Evolutionary conservation across 2,888 invertebrate species (phyloP), one percentile per base, ranked within the genome.

Genomic region (Polymixis lichenea): DNA sequence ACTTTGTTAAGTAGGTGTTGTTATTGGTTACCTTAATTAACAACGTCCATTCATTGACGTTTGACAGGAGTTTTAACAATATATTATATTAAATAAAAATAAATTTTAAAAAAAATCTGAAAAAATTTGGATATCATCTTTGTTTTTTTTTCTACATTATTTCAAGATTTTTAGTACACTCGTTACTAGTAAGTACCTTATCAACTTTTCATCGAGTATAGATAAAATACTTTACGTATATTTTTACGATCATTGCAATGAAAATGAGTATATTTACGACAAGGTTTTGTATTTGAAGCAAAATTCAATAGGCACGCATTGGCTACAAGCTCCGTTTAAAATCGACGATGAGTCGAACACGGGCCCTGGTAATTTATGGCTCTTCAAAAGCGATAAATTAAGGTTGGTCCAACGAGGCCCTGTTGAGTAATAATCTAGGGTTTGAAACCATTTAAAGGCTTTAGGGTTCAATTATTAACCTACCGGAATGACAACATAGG

Each of bases 331-430:
- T 64, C 38, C 22, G n/a, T 58, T 75, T 58, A 74, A 86, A 72
- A 80, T 65, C 68, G 68, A 64, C 56, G 73, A 76, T 72, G 82
- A 68, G 32, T 70, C 43, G 28, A 79, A 76, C 56, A 69, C 55
- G 61, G 49, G 28, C 15, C 55, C 67, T 51, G 58, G 71, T 76
- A 78, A 85, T 86, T 77, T 61, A 86, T 82, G 58, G 66, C 69
- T 64, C 38, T 83, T 65, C 73, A 70, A 65, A 70, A 84, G 75
- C 71, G 17, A 88, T 88, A 80, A 79, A 86, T 86, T 79, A 61
- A 62, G 72, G 81, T 78, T 49, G 64, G 61, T 73, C 68, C 77
- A 77, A 78, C 74, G 53, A 80, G 72, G 46, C 64, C 73, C 66
- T 77, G 72, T 68, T 67, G 72, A 75, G 78, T 77, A 64, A 80